Base-by-base conservation (phyloP, 1,140 invertebrate species). In the Drosophila kanapiae region DNA sequence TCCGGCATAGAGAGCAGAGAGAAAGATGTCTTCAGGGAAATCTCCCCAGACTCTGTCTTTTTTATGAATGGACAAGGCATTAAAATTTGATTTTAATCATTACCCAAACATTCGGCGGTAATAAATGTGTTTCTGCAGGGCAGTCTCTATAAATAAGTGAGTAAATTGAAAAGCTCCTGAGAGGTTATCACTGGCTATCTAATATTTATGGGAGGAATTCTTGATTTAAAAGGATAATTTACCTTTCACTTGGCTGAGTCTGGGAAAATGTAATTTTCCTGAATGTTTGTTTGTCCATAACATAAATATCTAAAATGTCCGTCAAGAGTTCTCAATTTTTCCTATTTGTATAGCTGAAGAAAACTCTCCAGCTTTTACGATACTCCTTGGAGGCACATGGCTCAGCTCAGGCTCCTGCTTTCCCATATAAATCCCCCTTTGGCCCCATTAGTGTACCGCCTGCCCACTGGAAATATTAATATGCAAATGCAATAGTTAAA, bases 1-100 rank as follows among this genome's bases (percentile, higher is more conserved):
- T 88, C 49, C 49, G 43, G 84, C 85, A 88, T 87, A 13, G 13
- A 38, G 63, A 88, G 31, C 62, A 54, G 35, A 23, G 23, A 1
- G 23, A 37, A 43, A 23, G 16, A 43, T 47, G 37, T 45, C 40
- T 59, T 68, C 1, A n/a, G 16, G 59, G 37, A 33, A 62, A 35
- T 33, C 51, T 14, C 11, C 29, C 18, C 3, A 48, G 6, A 37
- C 31, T 8, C 56, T 48, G 43, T 31, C 3, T 0, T 18, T 60
- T 43, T 56, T 56, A 68, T 68, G 56, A 77, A 77, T 77, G 74
- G 51, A 56, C 37, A 57, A 57, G 33, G 10, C 53, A 78, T 56
- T 78, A 53, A 60, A 69, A 69, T 68, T 68, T 42, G n/a, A 56
- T 77, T 61, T 57, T 60, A 27, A 61, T 69, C 74, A 59, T 75